These are phyloP conservation scores for Trichonephila inaurata DNA, from an alignment of 1,140 invertebrate genomes.

Conservation along the genomic window DNA sequence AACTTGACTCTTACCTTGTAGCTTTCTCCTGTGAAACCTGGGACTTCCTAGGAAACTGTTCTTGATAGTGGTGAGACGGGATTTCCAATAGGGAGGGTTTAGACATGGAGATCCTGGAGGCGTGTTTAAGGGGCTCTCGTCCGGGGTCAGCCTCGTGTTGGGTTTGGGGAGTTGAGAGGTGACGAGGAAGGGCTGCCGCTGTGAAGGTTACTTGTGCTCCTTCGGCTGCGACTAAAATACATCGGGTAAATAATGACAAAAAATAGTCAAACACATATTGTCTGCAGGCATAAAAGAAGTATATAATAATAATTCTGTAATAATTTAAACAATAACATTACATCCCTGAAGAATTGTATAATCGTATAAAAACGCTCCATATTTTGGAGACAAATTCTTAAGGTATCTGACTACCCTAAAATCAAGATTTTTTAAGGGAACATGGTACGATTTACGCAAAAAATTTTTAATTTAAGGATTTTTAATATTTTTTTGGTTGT, in stretches of 20 bases:
- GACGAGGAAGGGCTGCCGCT: constrained; percentile 77
- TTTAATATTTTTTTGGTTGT: too few relatives aligned
- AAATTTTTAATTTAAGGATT: too few relatives aligned
- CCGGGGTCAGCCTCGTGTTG: constrained; percentile 77
- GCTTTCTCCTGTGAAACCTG: constrained; percentile 96
- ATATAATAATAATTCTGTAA: too few relatives aligned
- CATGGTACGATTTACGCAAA: too few relatives aligned
- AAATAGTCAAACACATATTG: neutral
- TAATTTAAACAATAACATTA: too few relatives aligned
- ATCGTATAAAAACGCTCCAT: too few relatives aligned
- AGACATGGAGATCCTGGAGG: constrained; percentile 89
- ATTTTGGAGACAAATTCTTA: too few relatives aligned
- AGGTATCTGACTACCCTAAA: too few relatives aligned
- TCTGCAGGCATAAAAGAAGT: too few relatives aligned
- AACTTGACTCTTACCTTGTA: constrained; percentile 87
- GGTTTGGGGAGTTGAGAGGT: constrained; percentile 80
- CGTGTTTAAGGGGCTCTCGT: constrained; percentile 81
- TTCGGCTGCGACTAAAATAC: neutral
- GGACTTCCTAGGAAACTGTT: constrained; percentile 99
- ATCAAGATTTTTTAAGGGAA: too few relatives aligned
- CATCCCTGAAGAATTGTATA: too few relatives aligned
- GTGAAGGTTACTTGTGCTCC: constrained; percentile 64
- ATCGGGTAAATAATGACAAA: neutral
- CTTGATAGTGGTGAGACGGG: constrained; percentile 97
- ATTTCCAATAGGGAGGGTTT: constrained; percentile 91